Conservation (phyloP, 1,140 invertebrate genomes). For the Drosophila quadrilineata region DNA sequence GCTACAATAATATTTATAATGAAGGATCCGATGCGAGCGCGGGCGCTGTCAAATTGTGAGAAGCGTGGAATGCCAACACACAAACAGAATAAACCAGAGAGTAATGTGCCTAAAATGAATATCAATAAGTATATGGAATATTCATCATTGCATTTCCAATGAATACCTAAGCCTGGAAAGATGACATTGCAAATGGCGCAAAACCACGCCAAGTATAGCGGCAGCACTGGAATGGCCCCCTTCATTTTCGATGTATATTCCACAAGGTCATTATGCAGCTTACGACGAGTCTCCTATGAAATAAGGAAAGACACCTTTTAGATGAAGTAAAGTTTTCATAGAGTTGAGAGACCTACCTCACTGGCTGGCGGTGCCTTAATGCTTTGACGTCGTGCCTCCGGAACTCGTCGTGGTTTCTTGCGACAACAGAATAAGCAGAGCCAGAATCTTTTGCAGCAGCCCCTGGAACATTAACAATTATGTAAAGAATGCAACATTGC, state of each 20-base stretch:
- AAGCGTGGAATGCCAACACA: slow-evolving; percentile 94
- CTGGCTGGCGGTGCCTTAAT: slow-evolving; percentile 84
- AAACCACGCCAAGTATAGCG: slow-evolving; percentile 90
- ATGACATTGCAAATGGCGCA: slow-evolving; percentile 93
- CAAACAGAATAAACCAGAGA: slow-evolving; percentile 92
- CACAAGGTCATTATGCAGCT: slow-evolving; percentile 88
- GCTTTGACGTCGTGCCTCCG: slow-evolving; percentile 83
- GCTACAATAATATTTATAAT: slow-evolving; percentile 93
- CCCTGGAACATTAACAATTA: slow-evolving; percentile 25
- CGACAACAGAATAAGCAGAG: slow-evolving; percentile 68
- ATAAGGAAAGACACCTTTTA: background rate
- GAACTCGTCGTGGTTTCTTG: slow-evolving; percentile 78
- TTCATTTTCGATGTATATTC: slow-evolving; percentile 92
- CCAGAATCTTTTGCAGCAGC: slow-evolving; percentile 75
- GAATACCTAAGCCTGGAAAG: slow-evolving; percentile 93
- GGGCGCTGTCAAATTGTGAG: slow-evolving; percentile 86
- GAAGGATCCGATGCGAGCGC: slow-evolving; percentile 87
- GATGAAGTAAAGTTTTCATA: background rate
- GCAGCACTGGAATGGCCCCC: slow-evolving; percentile 93
- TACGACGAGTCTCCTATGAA: slow-evolving; percentile 88
- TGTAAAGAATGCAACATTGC: background rate
- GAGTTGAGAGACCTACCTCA: slow-evolving; percentile 81
- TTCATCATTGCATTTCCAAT: background rate
- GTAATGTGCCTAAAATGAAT: slow-evolving; percentile 89
- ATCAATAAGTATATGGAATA: background rate